A percentile compares a stretch with the other conserved stretches of the same genome.
phyloP scores from a whole-genome alignment of 53 echinoderm and acorn worm species.

The Antedon mediterranea region DNA sequence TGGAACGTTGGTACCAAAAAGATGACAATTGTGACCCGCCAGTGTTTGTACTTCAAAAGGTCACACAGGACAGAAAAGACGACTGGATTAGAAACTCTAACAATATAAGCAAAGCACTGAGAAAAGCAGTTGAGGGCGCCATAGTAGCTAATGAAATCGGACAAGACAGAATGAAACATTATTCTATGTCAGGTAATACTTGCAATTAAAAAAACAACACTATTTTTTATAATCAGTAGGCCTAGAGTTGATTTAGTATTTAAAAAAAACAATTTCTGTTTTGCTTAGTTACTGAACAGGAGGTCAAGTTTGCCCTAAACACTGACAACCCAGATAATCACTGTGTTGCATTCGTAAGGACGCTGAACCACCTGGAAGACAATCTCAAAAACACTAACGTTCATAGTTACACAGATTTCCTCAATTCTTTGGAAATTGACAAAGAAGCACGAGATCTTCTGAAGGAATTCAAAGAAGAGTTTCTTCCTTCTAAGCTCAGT shows the following conservation, averaged over 20 bases:
- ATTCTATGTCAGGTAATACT: conserved; percentile 19
- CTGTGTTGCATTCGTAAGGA: conserved; percentile 60
- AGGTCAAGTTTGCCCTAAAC: conserved; percentile 57
- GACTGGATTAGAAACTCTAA: conserved; percentile 38
- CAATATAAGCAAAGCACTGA: conserved; percentile 41
- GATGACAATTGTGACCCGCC: conserved; percentile 72
- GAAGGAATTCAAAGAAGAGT: conserved; percentile 25
- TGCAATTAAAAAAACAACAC: neutral
- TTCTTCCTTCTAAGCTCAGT: conserved; percentile 21
- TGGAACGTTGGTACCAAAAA: conserved; percentile 62
- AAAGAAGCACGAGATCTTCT: conserved; percentile 25
- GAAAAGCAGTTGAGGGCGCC: conserved; percentile 29
- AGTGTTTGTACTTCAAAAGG: conserved; percentile 64
- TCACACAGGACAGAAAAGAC: conserved; percentile 30
- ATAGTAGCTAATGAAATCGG: conserved; percentile 11
- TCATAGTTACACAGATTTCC: conserved; percentile 8
- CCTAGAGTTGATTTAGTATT: no score
- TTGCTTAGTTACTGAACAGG: conserved; percentile 87
- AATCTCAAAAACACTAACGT: conserved; percentile 28
- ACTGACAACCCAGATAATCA: conserved; percentile 31
- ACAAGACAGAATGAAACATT: conserved; percentile 1
- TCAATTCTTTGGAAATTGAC: conserved; percentile 11
- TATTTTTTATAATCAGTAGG: no score
- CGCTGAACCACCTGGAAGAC: conserved; percentile 37
- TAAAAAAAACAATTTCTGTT: no score